These are phyloP conservation scores for Herminia tarsipennalis DNA, from an alignment of 2,888 invertebrate species.

Conservation along the genomic window DNA sequence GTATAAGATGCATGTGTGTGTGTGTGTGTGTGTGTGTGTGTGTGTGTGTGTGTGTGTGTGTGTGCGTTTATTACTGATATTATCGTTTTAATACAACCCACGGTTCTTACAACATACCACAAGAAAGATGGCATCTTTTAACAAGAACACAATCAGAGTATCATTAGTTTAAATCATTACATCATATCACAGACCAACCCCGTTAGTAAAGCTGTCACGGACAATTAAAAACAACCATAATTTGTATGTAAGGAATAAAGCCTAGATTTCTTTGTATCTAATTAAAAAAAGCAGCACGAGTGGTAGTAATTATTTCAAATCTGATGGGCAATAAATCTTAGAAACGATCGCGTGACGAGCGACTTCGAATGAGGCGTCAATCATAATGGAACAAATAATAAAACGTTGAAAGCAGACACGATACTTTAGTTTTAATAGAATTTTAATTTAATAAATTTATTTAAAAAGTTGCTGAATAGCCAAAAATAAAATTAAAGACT, in stretches of 20 bases:
- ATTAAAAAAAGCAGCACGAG: conserved; percentile 40
- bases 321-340: conserved; percentile 49
- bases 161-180: neutral
- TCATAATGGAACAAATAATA: conserved; percentile 39
- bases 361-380: conserved; percentile 38
- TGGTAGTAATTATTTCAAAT: conserved; percentile 50
- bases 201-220: conserved; percentile 25
- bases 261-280: conserved; percentile 48
- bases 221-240: conserved; percentile 24
- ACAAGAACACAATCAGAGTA: neutral
- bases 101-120: neutral
- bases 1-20: too few relatives aligned
- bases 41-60: too few relatives aligned
- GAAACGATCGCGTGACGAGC: conserved; percentile 51
- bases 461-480: too few relatives aligned
- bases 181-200: conserved; percentile 2
- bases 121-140: neutral
- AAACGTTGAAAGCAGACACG: conserved; percentile 22
- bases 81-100: conserved; percentile 4
- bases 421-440: too few relatives aligned
- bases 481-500: too few relatives aligned
- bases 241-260: conserved; percentile 35
- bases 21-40: too few relatives aligned
- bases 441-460: too few relatives aligned
- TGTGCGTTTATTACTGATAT: conserved; percentile 5